Base-by-base conservation (phyloP, 2,797 vertebrate species). In the Lepidocolaptes lacrymiger region DNA sequence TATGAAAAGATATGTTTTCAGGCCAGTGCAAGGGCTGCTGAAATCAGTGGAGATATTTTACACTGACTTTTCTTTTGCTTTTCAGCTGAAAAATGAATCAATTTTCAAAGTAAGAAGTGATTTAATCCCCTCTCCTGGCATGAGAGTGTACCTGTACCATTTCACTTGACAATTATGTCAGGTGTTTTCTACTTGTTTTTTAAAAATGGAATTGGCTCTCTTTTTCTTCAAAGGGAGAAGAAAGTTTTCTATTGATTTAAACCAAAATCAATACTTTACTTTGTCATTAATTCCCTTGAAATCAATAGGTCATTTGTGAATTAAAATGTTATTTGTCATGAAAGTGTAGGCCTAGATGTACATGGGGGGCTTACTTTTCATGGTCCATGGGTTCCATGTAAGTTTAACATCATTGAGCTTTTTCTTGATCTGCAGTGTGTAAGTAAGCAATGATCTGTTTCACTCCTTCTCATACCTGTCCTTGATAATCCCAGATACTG, bases 241-340 rank as follows among this genome's bases (percentile, higher is more conserved):
- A 24, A 91, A 28, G 11, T 23, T 82, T 96, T 91, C 51, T 23
- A 76, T 17, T 85, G 77, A 80, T 93, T 93, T 72, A 76, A 78
- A 77, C 6, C n/a, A 91, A 77, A 91, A 88, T 93, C 84, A 78
- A 62, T 91, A 59, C 28, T 30, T 37, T 78, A 67, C 21, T 86
- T 76, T 79, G 59, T 24, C 17, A 81, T 91, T 93, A 92, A 89
- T 92, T 85, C 51, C 34, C 8, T 37, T 59, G 32, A 88, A 76
- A 93, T 90, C 76, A 81, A 64, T 67, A 88, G 41, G 58, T 81
- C 36, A 78, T 86, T 83, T 88, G 27, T 86, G 69, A 81, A 81
- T 85, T 73, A 89, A 94, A 75, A 85, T 69, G 9, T 68, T 69
- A 69, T 64, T 92, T 85, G 46, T 84, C 36, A 55, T 73, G 62